A percentile compares a stretch with the other conserved stretches of the same genome.
Evolutionary conservation across 2,113 vertebrate species (phyloP).

Genomic region (Eonycteris spelaea): DNA sequence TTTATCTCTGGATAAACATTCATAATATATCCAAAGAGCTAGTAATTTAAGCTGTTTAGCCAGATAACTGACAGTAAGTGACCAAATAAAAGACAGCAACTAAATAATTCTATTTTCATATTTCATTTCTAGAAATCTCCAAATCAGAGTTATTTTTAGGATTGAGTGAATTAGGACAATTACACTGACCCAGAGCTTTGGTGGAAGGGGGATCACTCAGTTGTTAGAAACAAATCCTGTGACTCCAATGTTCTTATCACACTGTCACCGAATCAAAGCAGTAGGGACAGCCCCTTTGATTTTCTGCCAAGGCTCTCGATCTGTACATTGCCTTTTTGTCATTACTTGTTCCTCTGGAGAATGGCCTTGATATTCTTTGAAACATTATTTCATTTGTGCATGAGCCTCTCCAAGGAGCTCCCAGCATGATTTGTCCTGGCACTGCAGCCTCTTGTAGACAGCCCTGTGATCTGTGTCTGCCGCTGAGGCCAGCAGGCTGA

Average conservation of each 20-base stretch:
- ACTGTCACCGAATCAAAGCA: constrained; percentile 61
- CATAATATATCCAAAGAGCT: neutral
- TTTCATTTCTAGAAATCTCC: constrained; percentile 39
- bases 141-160: neutral
- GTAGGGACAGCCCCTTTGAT: constrained; percentile 50
- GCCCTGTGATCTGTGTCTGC: neutral
- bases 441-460: neutral
- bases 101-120: neutral
- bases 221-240: constrained; percentile 53
- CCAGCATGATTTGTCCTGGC: neutral
- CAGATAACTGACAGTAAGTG: neutral
- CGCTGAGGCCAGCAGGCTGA: neutral
- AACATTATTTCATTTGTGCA: constrained; percentile 67
- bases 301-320: constrained; percentile 62
- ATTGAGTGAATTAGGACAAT: constrained; percentile 57
- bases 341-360: constrained; percentile 48
- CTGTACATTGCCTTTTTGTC: constrained; percentile 62
- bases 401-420: neutral
- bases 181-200: neutral
- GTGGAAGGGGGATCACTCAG: constrained; percentile 2
- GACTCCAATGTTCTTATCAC: constrained; percentile 14
- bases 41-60: neutral
- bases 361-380: constrained; percentile 51
- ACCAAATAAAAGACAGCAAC: neutral
- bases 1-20: neutral